A percentile compares a stretch with the other conserved stretches of the same genome.
Evolutionary conservation across 2,888 invertebrate genomes (phyloP).

Genomic region (Phasia obesa): DNA sequence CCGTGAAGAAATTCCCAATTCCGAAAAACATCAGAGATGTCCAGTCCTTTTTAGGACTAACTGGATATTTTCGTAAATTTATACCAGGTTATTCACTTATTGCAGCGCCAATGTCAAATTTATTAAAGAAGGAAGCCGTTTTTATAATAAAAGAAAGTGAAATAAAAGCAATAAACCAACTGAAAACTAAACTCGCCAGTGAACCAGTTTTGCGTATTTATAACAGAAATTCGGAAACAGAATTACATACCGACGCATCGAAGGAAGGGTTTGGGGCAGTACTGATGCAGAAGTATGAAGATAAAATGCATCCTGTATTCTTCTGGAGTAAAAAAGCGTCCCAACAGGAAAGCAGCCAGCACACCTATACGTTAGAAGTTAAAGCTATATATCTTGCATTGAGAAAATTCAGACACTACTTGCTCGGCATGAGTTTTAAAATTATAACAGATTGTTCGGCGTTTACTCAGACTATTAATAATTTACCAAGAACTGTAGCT

Average conservation of each 20-base stretch:
- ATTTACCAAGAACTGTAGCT: constrained; percentile 68
- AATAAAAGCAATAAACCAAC: not conserved
- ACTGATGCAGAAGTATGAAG: constrained; percentile 42
- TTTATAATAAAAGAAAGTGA: constrained; percentile 7
- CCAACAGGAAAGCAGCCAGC: constrained; percentile 19
- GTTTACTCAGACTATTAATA: constrained; percentile 66
- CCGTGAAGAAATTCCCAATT: not conserved
- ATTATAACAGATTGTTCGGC: constrained; percentile 55
- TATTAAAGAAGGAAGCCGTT: not conserved
- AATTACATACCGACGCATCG: constrained; percentile 68
- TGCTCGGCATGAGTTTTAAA: constrained; percentile 41
- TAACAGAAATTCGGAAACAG: constrained; percentile 48
- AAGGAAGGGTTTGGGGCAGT: constrained; percentile 62
- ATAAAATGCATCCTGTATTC: constrained; percentile 55
- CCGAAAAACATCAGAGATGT: not conserved
- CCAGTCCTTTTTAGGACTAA: constrained; percentile 57
- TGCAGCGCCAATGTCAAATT: not conserved
- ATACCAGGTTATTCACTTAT: constrained; percentile 1
- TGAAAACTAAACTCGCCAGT: constrained; percentile 1
- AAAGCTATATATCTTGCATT: constrained; percentile 47
- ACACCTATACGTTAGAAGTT: constrained; percentile 59
- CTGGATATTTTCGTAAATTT: constrained; percentile 30
- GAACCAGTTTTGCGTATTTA: constrained; percentile 60
- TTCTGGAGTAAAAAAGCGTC: constrained; percentile 53
- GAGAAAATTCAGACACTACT: constrained; percentile 45